Evolutionary conservation across 64 coral and sea anemone genomes (phyloP).

Genomic region (Pocillopora verrucosa): DNA sequence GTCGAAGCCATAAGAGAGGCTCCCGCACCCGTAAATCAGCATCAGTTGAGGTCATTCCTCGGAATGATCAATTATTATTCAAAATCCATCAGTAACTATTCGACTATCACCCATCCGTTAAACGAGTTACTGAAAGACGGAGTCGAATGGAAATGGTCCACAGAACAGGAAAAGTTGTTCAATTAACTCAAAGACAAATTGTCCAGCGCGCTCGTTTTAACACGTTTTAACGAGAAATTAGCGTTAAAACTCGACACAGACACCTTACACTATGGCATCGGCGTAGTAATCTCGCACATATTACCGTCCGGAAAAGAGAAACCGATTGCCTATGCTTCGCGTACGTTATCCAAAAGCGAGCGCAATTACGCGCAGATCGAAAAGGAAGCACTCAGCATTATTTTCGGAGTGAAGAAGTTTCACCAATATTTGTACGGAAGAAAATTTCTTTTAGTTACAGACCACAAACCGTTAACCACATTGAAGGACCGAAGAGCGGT

Average conservation of each 20-base stretch:
- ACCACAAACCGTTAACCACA: constrained; percentile 26
- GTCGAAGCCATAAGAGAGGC: no score
- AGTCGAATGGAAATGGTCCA: neutral
- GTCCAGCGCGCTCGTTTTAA: constrained; percentile 15
- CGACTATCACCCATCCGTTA: no score
- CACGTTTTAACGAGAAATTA: neutral
- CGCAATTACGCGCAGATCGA: neutral
- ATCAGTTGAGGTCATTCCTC: no score
- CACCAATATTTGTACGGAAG: constrained; percentile 29
- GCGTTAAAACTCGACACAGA: constrained; percentile 33
- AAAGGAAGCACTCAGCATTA: neutral
- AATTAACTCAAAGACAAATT: constrained; percentile 16
- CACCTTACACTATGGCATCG: constrained; percentile 10
- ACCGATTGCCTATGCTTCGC: neutral
- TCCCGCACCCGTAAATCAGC: no score
- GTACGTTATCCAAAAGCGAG: neutral
- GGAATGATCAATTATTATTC: no score
- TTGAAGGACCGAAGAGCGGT: constrained; percentile 6
- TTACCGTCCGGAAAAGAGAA: neutral
- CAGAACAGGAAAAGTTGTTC: constrained; percentile 11
- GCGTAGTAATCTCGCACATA: neutral
- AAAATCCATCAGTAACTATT: no score
- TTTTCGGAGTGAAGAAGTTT: constrained; percentile 17
- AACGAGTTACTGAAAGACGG: no score
- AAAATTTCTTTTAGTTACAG: constrained; percentile 7